Conservation (phyloP, 2,113 vertebrate genomes). For the Cheilinus undulatus region DNA sequence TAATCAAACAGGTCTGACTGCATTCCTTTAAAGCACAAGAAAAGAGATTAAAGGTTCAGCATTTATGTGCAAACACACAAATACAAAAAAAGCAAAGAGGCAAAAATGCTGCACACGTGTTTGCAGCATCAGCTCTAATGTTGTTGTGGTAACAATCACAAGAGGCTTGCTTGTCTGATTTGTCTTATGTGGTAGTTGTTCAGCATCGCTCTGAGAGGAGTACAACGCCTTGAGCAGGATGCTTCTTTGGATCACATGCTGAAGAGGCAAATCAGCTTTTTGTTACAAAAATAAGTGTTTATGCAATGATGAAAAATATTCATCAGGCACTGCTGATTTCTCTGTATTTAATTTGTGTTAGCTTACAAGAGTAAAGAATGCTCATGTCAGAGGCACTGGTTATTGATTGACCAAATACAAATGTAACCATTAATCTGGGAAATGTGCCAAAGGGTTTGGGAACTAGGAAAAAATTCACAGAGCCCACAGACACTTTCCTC, state of each 20-base stretch:
- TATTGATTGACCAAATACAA: not conserved
- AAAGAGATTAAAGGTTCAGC: not conserved
- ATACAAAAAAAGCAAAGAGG: not conserved
- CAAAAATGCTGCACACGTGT: conserved; percentile 2
- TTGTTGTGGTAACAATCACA: conserved; percentile 40
- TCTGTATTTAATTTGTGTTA: not conserved
- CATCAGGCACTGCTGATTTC: not conserved
- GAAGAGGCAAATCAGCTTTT: conserved; percentile 16
- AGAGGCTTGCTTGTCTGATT: conserved; percentile 48
- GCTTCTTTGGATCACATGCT: conserved; percentile 45
- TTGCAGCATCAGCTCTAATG: conserved; percentile 15
- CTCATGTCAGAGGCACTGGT: not conserved
- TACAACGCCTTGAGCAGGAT: conserved; percentile 20
- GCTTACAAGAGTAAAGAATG: not conserved
- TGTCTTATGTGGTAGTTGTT: conserved; percentile 33
- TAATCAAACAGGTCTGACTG: conserved; percentile 24
- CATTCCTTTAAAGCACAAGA: conserved; percentile 20
- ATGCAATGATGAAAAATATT: not conserved
- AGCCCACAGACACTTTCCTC: not conserved
- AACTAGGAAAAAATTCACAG: not conserved
- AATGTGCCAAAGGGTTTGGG: not conserved
- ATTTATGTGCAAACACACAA: not conserved
- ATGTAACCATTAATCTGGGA: conserved; percentile 7
- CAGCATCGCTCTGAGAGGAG: conserved; percentile 22
- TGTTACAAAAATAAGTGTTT: conserved; percentile 3